Conservation (phyloP, 2,797 vertebrate species). For the Coluber constrictor region DNA sequence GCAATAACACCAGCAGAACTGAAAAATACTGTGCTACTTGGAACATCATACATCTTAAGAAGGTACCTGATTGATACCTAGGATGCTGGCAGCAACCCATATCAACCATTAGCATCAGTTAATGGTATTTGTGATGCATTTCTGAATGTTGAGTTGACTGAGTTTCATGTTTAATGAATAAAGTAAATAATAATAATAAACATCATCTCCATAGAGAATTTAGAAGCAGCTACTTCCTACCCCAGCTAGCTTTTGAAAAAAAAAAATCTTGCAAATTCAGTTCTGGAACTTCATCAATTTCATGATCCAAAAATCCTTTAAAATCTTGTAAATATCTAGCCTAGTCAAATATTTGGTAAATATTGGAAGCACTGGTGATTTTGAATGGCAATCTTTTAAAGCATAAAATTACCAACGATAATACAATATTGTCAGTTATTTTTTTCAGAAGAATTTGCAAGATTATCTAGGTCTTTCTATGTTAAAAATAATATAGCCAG, state of each 20-base stretch:
- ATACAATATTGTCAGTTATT: not conserved
- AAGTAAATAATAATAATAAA: slow-evolving; percentile 14
- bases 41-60: no score
- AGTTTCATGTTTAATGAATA: no score
- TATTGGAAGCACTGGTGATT: not conserved
- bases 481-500: not conserved
- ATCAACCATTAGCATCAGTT: no score
- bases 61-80: no score
- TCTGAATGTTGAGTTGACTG: no score
- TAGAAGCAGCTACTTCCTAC: not conserved
- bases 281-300: rapidly evolving
- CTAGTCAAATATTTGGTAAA: not conserved
- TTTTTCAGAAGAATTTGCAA: not conserved
- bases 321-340: not conserved
- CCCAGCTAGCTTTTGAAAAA: not conserved
- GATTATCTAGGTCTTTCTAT: not conserved
- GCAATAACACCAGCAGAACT: no score
- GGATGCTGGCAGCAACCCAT: no score
- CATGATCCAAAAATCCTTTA: not conserved
- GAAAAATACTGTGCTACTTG: no score
- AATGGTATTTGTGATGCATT: no score
- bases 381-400: not conserved
- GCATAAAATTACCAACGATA: not conserved
- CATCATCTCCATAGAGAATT: not conserved
- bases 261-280: not conserved